Evolutionary conservation across 2,797 vertebrate genomes (phyloP), one percentile per base, ranked within the genome.

Genomic region (Urosaurus nigricauda): DNA sequence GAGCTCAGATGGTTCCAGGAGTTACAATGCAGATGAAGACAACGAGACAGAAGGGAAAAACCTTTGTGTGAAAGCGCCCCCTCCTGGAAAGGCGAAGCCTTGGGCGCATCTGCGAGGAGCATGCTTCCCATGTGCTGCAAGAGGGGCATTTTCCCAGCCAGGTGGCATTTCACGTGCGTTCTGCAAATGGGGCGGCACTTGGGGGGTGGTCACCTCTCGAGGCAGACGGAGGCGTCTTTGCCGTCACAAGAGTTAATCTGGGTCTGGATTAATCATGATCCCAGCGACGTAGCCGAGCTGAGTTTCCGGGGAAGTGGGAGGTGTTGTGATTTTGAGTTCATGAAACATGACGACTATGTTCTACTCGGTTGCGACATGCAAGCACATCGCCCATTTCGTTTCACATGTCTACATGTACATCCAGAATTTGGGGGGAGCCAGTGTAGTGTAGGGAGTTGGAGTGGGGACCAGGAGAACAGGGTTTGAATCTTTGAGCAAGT

Each of bases 231-330:
- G 19, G 5, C 58, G 9, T 19, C 51, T 78, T n/a, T 47, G 5
- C 56, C 21, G 56, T 80, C 37, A 7, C 6, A 2, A 56, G 83
- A 56, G 83, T 84, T 58, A 71, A 84, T 56, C 21, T n/a, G 56
- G 32, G 51, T 37, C 83, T 24, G 16, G 53, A 74, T 84, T 53
- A 74, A 84, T 84, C 70, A 37, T 26, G 47, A 84, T 9, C 83
- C 51, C 51, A 17, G 56, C 21, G 3, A 35, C 51, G 1, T 16
- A 53, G 4, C 5, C 12, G 75, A 43, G 12, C 4, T 21, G 40
- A 26, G 40, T 77, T 77, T 37, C 81, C 81, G 40, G 81, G 65
- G 81, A 43, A 29, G 37, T 29, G 40, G 81, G 65, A 47, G 40
- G 43, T 32, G 82, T 68, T 71, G n/a, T 5, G 65, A 71, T 71